A percentile compares a stretch with the other conserved stretches of the same genome.
Conservation (phyloP, 1,140 invertebrate genomes). For the Apis cerana region DNA sequence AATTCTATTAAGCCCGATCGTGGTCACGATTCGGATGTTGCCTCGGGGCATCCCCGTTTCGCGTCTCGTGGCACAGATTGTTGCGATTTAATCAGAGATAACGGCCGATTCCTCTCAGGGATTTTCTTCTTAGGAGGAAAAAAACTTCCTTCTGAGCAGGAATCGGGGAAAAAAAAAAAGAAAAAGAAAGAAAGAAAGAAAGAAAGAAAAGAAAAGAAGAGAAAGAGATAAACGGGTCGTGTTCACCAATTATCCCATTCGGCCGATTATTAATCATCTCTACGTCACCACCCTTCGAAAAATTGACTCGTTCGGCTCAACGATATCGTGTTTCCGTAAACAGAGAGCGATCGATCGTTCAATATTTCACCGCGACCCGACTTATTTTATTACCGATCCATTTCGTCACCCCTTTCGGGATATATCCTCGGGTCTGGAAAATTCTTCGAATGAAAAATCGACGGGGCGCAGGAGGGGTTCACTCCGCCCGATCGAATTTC, state of each 20-base stretch:
- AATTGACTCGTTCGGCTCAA: slow-evolving; percentile 37
- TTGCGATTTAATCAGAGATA: not conserved
- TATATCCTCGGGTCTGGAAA: slow-evolving; percentile 14
- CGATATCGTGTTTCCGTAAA: slow-evolving; percentile 42
- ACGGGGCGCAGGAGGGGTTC: slow-evolving; percentile 15
- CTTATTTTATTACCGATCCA: slow-evolving; percentile 37
- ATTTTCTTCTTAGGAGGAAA: not conserved
- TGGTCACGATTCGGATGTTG: not conserved
- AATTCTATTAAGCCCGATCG: slow-evolving; percentile 26
- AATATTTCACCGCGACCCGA: slow-evolving; percentile 35
- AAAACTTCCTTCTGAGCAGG: accelerated
- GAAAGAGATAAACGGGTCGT: not conserved
- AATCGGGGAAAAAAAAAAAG: too few species aligned
- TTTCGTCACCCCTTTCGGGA: slow-evolving; percentile 39
- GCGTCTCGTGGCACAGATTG: not conserved
- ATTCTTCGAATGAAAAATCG: slow-evolving; percentile 55
- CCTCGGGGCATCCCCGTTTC: slow-evolving; percentile 10
- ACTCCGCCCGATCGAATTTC: slow-evolving; percentile 72
- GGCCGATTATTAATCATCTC: slow-evolving; percentile 29
- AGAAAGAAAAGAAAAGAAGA: not conserved
- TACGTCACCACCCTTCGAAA: not conserved
- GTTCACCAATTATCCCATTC: slow-evolving; percentile 3
- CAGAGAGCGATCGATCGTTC: slow-evolving; percentile 31
- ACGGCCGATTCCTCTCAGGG: too few species aligned
- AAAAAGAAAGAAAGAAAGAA: too few species aligned